Conservation (phyloP, 2,888 invertebrate species). For the Macaria liturata region DNA sequence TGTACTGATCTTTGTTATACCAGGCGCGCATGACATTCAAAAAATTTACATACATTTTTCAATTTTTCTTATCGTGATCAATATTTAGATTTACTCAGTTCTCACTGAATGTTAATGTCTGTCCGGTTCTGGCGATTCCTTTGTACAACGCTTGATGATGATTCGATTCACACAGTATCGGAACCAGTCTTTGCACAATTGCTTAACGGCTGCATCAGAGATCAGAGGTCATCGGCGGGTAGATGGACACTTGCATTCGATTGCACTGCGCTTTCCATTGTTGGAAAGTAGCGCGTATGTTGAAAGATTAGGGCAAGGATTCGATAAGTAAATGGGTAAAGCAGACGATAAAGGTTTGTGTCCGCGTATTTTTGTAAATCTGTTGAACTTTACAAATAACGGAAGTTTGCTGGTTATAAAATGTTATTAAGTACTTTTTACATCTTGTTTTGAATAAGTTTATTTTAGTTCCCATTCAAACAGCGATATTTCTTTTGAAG, state of each 20-base stretch:
- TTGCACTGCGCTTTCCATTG: conserved; percentile 42
- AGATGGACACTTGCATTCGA: conserved; percentile 40
- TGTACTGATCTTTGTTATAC: conserved; percentile 26
- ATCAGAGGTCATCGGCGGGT: conserved; percentile 61
- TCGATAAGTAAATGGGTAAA: not conserved
- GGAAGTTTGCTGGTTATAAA: too few relatives aligned
- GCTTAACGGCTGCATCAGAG: conserved; percentile 57
- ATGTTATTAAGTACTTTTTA: too few relatives aligned
- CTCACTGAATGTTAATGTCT: conserved; percentile 26
- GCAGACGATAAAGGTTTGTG: too few relatives aligned
- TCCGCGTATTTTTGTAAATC: too few relatives aligned
- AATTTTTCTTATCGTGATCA: conserved; percentile 38
- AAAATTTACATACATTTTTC: not conserved
- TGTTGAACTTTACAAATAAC: too few relatives aligned
- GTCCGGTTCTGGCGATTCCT: conserved; percentile 50
- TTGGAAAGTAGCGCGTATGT: conserved; percentile 34
- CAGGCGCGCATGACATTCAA: conserved; percentile 42
- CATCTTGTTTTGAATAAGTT: too few relatives aligned
- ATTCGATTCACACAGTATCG: conserved; percentile 59
- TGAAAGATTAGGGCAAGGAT: conserved; percentile 25
- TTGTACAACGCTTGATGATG: conserved; percentile 50
- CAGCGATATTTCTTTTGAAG: too few relatives aligned
- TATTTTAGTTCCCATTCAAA: too few relatives aligned
- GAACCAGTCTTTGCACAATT: conserved; percentile 66
- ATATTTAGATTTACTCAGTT: conserved; percentile 30